These are phyloP conservation scores for Solea senegalensis DNA, from an alignment of 2,113 vertebrate species.

Conservation along the genomic window DNA sequence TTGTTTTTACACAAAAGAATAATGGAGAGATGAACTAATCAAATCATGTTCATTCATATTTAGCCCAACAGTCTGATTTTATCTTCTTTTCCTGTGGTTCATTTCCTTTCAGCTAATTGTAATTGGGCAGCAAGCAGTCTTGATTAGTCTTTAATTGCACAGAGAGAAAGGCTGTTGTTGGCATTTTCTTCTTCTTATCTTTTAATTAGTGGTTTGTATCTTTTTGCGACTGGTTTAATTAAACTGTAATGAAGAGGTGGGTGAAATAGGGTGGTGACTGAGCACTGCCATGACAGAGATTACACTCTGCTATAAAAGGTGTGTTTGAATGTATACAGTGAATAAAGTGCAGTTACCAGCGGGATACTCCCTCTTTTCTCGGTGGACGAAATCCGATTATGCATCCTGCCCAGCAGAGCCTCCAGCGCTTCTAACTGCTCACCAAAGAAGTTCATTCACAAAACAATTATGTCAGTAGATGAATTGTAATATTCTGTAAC, in stretches of 20 bases:
- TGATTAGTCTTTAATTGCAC: constrained; percentile 40
- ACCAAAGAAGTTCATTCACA: neutral
- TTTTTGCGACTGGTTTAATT: constrained; percentile 31
- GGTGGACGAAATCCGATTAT: constrained; percentile 47
- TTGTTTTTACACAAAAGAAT: too few relatives aligned
- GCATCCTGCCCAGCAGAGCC: constrained; percentile 71
- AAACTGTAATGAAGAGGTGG: neutral
- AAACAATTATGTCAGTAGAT: too few relatives aligned
- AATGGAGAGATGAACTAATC: constrained; percentile 9
- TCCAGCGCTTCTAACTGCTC: constrained; percentile 79
- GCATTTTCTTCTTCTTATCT: constrained; percentile 51
- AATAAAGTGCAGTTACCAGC: constrained; percentile 51
- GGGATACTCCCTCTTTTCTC: constrained; percentile 81
- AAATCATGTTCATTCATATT: constrained; percentile 9
- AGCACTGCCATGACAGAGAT: neutral
- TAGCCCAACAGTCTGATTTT: neutral
- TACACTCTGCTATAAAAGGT: neutral
- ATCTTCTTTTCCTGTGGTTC: neutral
- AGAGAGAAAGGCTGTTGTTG: constrained; percentile 18
- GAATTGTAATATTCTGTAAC: too few relatives aligned
- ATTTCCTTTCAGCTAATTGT: constrained; percentile 31
- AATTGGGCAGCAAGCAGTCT: neutral
- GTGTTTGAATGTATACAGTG: neutral
- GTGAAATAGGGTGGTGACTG: neutral
- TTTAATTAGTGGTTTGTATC: constrained; percentile 59